Conservation (phyloP, 2,888 invertebrate genomes). For the Lasioglossum pauxillum region DNA sequence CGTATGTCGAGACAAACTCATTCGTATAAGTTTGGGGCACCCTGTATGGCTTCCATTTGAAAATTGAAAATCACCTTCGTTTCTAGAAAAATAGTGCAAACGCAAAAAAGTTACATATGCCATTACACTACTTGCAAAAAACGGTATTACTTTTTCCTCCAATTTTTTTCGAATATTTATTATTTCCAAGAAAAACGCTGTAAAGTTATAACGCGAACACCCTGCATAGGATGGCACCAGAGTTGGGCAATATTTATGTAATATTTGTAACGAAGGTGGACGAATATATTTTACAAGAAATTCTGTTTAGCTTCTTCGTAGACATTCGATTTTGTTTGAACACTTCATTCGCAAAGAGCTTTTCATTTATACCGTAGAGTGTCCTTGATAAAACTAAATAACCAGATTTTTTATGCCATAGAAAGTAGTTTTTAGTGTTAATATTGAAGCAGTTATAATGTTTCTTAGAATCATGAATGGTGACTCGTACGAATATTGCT, state of each 20-base stretch:
- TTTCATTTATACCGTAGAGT: not conserved
- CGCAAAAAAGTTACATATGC: not conserved
- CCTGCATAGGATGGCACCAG: constrained; percentile 25
- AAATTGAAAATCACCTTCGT: not conserved
- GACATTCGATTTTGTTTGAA: not conserved
- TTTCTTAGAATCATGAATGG: not conserved
- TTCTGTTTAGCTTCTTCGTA: constrained; percentile 5
- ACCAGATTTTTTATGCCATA: not conserved
- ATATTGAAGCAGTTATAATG: not conserved
- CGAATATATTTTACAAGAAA: not conserved
- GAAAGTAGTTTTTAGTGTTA: not conserved
- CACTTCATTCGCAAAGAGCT: not conserved
- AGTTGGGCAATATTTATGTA: constrained; percentile 45
- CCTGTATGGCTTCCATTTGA: not conserved
- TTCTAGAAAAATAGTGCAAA: not conserved
- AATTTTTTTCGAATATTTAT: not conserved
- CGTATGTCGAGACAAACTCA: not conserved
- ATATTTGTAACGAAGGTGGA: not conserved
- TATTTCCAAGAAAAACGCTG: not conserved
- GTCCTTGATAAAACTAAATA: constrained; percentile 1
- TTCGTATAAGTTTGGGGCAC: not conserved
- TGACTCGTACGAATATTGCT: constrained; percentile 25
- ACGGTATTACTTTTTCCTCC: not conserved
- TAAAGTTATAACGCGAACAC: not conserved
- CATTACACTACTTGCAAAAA: no score